phyloP scores from a whole-genome alignment of 2,797 vertebrate species.

The Petrocephalus schoutedeni region DNA sequence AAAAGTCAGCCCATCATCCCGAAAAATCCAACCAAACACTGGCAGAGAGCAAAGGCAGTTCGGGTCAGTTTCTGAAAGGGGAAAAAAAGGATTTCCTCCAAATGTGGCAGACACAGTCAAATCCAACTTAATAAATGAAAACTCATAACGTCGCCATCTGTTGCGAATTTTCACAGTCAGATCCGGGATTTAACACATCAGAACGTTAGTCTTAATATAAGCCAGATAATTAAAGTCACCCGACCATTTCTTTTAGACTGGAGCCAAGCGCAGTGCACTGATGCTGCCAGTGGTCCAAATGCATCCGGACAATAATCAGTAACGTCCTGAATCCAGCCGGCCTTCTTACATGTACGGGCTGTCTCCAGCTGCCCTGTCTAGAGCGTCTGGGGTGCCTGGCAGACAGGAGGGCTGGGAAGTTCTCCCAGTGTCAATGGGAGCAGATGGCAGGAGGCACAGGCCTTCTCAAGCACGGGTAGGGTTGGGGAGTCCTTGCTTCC shows the following conservation, averaged over 20 bases:
- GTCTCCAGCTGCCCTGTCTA: constrained; percentile 8
- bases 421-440: constrained; percentile 26
- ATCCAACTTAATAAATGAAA: not conserved
- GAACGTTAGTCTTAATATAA: constrained; percentile 14
- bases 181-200: constrained; percentile 12
- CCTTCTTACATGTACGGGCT: not conserved
- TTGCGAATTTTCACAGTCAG: not conserved
- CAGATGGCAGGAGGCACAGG: constrained; percentile 31
- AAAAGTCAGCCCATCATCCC: not conserved
- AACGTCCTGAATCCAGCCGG: not conserved
- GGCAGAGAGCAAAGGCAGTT: not conserved
- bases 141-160: not conserved
- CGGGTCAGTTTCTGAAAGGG: not conserved
- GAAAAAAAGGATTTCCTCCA: constrained; percentile 1
- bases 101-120: not conserved
- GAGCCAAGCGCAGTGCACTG: constrained; percentile 11
- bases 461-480: constrained; percentile 26
- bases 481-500: constrained; percentile 20
- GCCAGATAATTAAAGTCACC: constrained; percentile 12
- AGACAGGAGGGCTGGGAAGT: constrained; percentile 6
- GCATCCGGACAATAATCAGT: constrained; percentile 15
- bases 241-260: not conserved
- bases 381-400: not conserved
- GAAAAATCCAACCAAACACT: not conserved
- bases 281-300: not conserved